These are phyloP conservation scores for Butorides virescens DNA, from an alignment of 2,113 vertebrate species.

Conservation along the genomic window DNA sequence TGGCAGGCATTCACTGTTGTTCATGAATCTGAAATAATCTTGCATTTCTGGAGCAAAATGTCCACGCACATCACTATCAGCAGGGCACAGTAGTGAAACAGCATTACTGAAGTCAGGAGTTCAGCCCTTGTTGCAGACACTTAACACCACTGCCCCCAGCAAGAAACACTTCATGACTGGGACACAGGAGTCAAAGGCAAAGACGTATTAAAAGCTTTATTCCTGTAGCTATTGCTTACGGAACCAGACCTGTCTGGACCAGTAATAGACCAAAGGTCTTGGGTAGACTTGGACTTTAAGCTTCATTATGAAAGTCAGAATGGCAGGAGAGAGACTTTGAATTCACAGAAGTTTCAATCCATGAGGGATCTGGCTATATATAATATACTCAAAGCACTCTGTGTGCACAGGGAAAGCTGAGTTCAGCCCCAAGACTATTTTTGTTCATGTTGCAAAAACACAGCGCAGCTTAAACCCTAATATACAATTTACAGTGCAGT, in stretches of 20 bases:
- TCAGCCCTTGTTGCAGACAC: not conserved
- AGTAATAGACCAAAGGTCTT: not conserved
- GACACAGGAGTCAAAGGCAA: not conserved
- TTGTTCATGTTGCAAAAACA: not conserved
- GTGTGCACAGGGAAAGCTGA: not conserved
- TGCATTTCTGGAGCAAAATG: not conserved
- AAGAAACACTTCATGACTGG: not conserved
- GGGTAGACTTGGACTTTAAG: not conserved
- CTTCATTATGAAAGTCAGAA: not conserved
- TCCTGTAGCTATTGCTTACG: not conserved
- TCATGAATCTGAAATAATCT: not conserved
- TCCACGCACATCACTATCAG: not conserved
- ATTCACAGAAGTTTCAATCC: not conserved
- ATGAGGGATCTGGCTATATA: not conserved
- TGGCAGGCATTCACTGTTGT: not conserved
- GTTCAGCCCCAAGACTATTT: not conserved
- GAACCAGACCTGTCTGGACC: not conserved
- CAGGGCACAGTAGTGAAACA: not conserved
- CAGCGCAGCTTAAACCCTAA: not conserved
- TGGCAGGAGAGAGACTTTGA: not conserved
- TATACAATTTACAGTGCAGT: not conserved
- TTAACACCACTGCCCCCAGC: not conserved
- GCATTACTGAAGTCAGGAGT: not conserved
- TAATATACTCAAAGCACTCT: not conserved
- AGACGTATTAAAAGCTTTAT: not conserved